Percentiles rank a stretch among this genome's conserved stretches.
Conservation (phyloP, 2,797 vertebrate species). For the Falco naumanni region DNA sequence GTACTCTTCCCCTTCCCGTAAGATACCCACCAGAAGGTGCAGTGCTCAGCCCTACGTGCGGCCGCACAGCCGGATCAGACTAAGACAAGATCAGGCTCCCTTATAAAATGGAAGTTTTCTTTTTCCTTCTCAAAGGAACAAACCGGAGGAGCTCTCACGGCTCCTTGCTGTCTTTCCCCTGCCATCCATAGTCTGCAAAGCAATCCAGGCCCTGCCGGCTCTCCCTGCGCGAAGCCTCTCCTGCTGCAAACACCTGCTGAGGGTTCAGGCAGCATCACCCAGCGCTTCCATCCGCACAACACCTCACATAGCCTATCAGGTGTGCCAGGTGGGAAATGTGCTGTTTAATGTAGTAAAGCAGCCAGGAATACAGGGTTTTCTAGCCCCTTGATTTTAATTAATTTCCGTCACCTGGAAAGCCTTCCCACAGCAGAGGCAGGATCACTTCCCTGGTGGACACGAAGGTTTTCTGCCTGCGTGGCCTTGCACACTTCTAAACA, state of each 20-base stretch:
- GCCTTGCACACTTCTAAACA: background rate
- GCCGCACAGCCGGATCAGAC: background rate
- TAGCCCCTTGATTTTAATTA: background rate
- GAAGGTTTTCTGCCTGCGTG: background rate
- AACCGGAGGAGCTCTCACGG: background rate
- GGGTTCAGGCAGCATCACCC: background rate
- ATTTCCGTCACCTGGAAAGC: background rate
- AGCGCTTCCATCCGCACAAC: background rate
- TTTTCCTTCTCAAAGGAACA: background rate
- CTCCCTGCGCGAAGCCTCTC: background rate
- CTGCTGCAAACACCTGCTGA: background rate
- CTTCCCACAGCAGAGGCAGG: background rate
- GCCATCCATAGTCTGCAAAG: background rate
- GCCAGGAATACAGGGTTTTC: background rate
- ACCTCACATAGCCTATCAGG: background rate
- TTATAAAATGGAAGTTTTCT: background rate
- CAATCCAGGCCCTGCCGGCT: background rate
- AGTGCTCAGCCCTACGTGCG: background rate
- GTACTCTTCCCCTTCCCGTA: background rate
- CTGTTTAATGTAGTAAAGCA: background rate
- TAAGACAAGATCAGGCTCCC: background rate
- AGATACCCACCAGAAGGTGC: background rate
- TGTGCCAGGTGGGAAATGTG: background rate
- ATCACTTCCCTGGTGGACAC: fast-evolving
- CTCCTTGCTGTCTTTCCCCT: background rate